Evolutionary conservation across 2,797 vertebrate genomes (phyloP).

Genomic region (Pelobates cultripes): DNA sequence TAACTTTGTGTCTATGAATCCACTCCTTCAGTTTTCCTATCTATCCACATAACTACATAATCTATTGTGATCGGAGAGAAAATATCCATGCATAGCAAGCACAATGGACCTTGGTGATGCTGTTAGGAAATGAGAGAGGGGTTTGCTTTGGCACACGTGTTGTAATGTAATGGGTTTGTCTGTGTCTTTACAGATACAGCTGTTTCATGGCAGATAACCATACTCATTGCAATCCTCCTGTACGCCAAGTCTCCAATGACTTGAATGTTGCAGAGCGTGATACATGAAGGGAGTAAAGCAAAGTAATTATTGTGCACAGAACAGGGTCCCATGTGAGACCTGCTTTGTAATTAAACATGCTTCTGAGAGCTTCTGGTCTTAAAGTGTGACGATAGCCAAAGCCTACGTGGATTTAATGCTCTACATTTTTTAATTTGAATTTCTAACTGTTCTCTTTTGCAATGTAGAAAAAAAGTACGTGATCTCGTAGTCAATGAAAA

Average conservation of each 20-base stretch:
- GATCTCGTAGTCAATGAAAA: too few species aligned
- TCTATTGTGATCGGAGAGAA: slow-evolving; percentile 4
- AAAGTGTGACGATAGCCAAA: not conserved
- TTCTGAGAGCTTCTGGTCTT: slow-evolving; percentile 6
- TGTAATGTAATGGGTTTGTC: not conserved
- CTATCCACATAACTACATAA: not conserved
- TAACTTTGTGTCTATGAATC: not conserved
- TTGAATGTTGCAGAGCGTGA: slow-evolving; percentile 15
- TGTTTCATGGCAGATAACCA: slow-evolving; percentile 42
- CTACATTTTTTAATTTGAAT: not conserved
- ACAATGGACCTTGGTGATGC: slow-evolving; percentile 12
- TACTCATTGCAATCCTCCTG: slow-evolving; percentile 22
- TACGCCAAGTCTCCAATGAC: slow-evolving; percentile 37
- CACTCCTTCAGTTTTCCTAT: not conserved
- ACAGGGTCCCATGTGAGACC: slow-evolving; percentile 18
- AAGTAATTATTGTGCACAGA: slow-evolving; percentile 40
- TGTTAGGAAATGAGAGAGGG: not conserved
- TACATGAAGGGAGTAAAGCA: slow-evolving; percentile 23
- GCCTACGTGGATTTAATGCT: not conserved
- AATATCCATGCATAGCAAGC: slow-evolving; percentile 17
- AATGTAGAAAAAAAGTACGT: too few species aligned
- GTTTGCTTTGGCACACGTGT: not conserved
- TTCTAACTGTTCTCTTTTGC: not conserved
- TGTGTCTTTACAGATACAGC: slow-evolving; percentile 8
- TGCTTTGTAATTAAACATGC: slow-evolving; percentile 32